phyloP scores from a whole-genome alignment of 53 echinoderm and acorn worm species.

The Echinometra lucunter region DNA sequence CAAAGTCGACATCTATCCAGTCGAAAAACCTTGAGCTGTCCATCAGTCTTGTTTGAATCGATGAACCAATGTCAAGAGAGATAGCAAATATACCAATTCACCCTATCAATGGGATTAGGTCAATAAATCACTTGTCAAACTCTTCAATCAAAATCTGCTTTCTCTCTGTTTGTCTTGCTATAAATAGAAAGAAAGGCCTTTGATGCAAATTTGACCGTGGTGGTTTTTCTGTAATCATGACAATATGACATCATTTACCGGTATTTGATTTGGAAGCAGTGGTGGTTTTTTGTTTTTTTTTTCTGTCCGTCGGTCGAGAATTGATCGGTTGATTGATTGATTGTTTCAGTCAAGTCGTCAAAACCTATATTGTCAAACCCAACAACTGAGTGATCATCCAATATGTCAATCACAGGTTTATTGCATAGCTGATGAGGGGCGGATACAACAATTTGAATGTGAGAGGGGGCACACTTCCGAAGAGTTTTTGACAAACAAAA shows the following conservation, averaged over 20 bases:
- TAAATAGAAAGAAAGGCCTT: background rate
- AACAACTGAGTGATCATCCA: background rate
- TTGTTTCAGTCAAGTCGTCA: background rate
- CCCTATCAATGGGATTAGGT: background rate
- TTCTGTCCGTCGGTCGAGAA: background rate
- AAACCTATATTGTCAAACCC: background rate
- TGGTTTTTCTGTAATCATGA: background rate
- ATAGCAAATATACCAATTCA: no score
- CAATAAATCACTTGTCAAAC: background rate
- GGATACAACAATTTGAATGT: no score
- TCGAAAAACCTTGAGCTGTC: no score
- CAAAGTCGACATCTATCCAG: no score
- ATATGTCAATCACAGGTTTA: no score
- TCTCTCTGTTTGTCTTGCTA: background rate
- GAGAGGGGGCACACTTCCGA: no score
- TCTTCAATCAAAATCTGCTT: background rate
- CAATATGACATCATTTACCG: background rate
- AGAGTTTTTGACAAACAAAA: no score
- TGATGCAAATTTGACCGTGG: background rate
- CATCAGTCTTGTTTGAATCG: no score
- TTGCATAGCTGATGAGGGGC: no score
- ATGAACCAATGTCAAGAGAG: no score
- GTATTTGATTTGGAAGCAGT: background rate
- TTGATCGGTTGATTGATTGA: background rate
- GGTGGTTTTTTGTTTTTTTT: background rate